Evolutionary conservation across 2,113 vertebrate genomes (phyloP).

Genomic region (Taxidea taxus): DNA sequence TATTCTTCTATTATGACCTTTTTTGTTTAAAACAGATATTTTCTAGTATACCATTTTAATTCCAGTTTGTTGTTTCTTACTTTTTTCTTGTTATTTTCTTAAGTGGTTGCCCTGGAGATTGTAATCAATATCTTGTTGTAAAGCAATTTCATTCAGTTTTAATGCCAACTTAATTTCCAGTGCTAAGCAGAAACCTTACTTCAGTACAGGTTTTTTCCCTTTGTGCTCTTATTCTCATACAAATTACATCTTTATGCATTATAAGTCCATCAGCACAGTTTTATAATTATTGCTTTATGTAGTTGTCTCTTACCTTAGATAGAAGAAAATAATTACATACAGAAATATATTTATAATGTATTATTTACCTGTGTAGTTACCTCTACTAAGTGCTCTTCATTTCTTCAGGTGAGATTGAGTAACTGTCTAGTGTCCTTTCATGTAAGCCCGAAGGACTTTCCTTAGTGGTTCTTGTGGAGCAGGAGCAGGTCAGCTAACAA

Average conservation of each 20-base stretch:
- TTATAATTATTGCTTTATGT: background rate
- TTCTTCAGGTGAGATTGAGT: background rate
- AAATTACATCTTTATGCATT: background rate
- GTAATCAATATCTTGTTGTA: background rate
- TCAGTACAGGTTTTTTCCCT: background rate
- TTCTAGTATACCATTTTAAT: background rate
- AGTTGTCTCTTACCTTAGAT: background rate
- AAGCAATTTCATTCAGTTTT: background rate
- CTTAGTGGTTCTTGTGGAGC: background rate
- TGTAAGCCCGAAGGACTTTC: constrained; percentile 76
- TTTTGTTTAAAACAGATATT: background rate
- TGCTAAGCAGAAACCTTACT: background rate
- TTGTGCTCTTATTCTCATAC: background rate
- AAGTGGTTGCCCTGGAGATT: background rate
- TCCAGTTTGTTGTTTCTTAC: background rate
- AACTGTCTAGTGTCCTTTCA: constrained; percentile 58
- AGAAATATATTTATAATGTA: background rate
- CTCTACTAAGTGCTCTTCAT: background rate
- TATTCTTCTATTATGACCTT: background rate
- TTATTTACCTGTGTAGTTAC: background rate
- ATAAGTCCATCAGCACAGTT: background rate
- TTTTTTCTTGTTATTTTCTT: background rate
- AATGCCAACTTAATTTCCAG: background rate
- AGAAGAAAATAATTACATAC: background rate
- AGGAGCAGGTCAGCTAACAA: background rate